Evolutionary conservation across 2,888 invertebrate species (phyloP).

Genomic region (Pheosia gnoma): DNA sequence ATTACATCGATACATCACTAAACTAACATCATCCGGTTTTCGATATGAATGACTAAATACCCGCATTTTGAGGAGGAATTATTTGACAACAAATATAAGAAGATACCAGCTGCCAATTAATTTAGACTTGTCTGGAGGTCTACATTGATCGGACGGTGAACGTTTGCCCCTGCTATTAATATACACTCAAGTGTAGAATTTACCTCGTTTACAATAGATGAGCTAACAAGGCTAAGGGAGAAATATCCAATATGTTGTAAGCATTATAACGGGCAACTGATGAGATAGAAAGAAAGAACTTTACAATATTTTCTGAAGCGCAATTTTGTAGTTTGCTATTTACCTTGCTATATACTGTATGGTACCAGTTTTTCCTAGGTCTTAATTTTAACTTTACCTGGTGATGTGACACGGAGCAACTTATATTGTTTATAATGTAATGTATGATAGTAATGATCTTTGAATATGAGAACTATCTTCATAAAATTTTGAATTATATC

Average conservation of each 20-base stretch:
- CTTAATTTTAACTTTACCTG: too few species aligned
- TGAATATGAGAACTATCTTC: too few species aligned
- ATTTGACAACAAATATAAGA: slow-evolving; percentile 28
- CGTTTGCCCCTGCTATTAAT: slow-evolving; percentile 42
- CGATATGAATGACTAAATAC: slow-evolving; percentile 42
- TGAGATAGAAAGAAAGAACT: slow-evolving; percentile 8
- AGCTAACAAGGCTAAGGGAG: slow-evolving; percentile 25
- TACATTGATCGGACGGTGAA: slow-evolving; percentile 10
- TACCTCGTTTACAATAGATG: slow-evolving; percentile 37
- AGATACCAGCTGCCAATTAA: slow-evolving; percentile 12
- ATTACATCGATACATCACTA: slow-evolving; percentile 29
- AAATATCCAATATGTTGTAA: slow-evolving; percentile 23
- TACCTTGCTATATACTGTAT: neutral
- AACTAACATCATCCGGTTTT: slow-evolving; percentile 23
- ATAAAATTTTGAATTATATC: too few species aligned
- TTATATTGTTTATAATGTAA: too few species aligned
- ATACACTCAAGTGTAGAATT: slow-evolving; percentile 41
- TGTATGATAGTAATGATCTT: too few species aligned
- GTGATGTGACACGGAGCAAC: too few species aligned
- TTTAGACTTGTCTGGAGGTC: slow-evolving; percentile 9
- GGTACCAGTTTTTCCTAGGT: too few species aligned
- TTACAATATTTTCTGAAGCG: slow-evolving; percentile 8
- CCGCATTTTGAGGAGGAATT: slow-evolving; percentile 53
- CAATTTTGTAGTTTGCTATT: slow-evolving; percentile 6
- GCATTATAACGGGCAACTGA: slow-evolving; percentile 12